Conservation (phyloP, 2,113 vertebrate genomes). For the Daubentonia madagascariensis region DNA sequence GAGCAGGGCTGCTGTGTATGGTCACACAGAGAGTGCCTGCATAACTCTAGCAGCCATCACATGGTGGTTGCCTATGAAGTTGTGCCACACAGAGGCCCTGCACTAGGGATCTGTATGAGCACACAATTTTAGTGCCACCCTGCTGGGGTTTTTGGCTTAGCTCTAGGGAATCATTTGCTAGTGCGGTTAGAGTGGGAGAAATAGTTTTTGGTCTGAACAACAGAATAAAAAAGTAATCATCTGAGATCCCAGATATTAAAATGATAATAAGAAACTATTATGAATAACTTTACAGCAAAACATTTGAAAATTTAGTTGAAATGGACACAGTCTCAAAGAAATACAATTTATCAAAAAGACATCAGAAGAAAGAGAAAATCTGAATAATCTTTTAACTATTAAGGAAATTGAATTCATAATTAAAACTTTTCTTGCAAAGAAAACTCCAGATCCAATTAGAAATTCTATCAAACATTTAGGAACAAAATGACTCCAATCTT, state of each 20-base stretch:
- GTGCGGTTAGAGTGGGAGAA: neutral
- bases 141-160: neutral
- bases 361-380: neutral
- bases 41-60: neutral
- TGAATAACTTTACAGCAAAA: neutral
- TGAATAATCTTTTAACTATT: neutral
- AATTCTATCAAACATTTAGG: neutral
- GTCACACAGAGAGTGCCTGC: neutral
- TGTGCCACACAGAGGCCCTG: no score
- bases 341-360: neutral
- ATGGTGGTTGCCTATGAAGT: neutral
- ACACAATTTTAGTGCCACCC: neutral
- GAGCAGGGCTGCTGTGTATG: neutral
- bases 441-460: neutral
- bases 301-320: neutral
- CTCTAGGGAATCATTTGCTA: neutral
- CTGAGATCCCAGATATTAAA: neutral
- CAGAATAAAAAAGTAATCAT: neutral
- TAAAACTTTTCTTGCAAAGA: neutral
- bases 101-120: no score
- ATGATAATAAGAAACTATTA: neutral
- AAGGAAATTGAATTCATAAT: neutral
- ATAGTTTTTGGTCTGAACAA: neutral
- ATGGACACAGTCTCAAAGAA: neutral
- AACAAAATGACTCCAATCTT: neutral